Evolutionary conservation across 2,888 invertebrate species (phyloP), one percentile per base, ranked within the genome.

Genomic region (Netelia fuscicornis): DNA sequence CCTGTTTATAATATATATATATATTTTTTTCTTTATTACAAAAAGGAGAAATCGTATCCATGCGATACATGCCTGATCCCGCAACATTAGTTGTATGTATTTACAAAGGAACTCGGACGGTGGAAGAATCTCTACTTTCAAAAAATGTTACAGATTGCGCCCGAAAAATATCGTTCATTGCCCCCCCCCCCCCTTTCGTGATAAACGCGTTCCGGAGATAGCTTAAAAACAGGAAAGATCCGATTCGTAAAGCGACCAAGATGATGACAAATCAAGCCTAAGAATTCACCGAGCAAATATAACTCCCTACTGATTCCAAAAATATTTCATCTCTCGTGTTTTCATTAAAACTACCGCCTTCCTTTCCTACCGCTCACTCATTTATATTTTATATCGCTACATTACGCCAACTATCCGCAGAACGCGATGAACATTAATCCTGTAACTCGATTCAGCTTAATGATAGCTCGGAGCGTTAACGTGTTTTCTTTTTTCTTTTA

Each of bases 291-390:
- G 87, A 87, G 86, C 86, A 89, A 87, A 86, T 86, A 88, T 87
- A 87, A 88, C 87, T 85, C 86, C 90, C 89, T 89, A 90, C 89
- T 88, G 89, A 90, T 90, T 92, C 90, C 91, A 92, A 92, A 92
- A 92, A 92, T 92, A 92, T 92, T 91, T 91, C 89, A 89, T 90
- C 87, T 91, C 88, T 91, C 84, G 83, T 87, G 87, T 89, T 65
- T 56, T 79, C 42, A 37, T 70, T 81, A 79, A 58, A 78, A 80
- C 81, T 84, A 84, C 13, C 62, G n/a, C 58, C 48, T 20, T 44
- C 23, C 17, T 58, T 52, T 70, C 48, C 54, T 60, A 25, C 58
- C 78, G n/a, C 48, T 74, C 62, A 20, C 20, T 62, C 48, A 2
- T 48, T 25, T 17, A 23, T 65, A 17, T 71, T 64, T 42, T 0